phyloP scores from a whole-genome alignment of 2,113 vertebrate species.

The Tilapia sparmanii region DNA sequence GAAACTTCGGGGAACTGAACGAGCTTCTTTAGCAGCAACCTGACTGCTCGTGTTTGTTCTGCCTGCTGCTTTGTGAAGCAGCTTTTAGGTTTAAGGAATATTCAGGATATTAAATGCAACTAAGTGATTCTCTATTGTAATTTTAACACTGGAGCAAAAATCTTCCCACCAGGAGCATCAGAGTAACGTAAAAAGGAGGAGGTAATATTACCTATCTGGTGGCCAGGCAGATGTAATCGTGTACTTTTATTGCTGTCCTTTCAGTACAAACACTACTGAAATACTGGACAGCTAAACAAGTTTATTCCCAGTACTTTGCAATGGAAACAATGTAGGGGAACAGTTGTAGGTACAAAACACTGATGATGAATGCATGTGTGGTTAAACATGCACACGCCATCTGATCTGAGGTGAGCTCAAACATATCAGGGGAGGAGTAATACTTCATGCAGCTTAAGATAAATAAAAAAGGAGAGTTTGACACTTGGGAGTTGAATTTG shows the following conservation, averaged over 20 bases:
- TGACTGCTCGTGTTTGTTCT: not conserved
- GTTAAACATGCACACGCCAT: not conserved
- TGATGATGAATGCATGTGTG: not conserved
- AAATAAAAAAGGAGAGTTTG: not conserved
- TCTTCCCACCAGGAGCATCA: not conserved
- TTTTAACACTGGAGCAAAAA: not conserved
- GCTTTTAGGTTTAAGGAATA: not conserved
- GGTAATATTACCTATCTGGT: not conserved
- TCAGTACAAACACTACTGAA: not conserved
- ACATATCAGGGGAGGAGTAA: not conserved
- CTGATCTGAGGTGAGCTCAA: conserved; percentile 8
- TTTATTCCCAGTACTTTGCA: not conserved
- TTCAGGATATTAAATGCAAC: not conserved
- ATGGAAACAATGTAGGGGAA: not conserved
- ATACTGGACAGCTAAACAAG: not conserved
- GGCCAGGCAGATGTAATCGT: not conserved
- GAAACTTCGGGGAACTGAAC: fast-evolving
- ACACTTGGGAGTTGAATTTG: not conserved
- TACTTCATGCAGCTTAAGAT: conserved; percentile 29
- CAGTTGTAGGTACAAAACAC: not conserved
- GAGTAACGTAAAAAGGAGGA: not conserved
- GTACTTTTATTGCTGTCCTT: fast-evolving
- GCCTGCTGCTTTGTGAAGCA: not conserved
- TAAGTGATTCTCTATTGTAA: not conserved
- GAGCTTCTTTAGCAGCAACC: not conserved